Base-by-base conservation (phyloP, 2,113 vertebrate species). In the Agapornis roseicollis region DNA sequence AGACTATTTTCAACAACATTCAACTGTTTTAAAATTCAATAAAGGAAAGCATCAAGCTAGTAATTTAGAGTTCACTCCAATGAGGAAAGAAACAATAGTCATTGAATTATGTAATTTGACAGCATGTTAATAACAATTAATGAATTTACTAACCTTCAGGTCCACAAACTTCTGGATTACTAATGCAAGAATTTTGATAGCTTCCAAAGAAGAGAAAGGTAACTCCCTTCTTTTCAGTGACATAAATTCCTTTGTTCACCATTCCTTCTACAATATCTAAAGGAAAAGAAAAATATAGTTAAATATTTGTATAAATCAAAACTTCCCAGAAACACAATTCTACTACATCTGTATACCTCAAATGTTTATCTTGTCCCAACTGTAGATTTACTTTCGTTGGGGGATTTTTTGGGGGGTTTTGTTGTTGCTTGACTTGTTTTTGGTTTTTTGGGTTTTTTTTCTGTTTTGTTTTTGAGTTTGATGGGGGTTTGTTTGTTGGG, bases 241-340 rank as follows among this genome's bases (percentile, higher is more conserved):
- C 96, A 4, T 98, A 99, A 87, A 99, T 98, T 27, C 99, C 99
- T 80, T 98, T 99, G 96, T 98, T 99, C 70, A 99, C 98, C 95
- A 99, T 99, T 55, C 99, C 99, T 96, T 99, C 99, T 68, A 99
- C 98, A 82, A 99, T 98, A 77, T 99, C 99, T 99, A 86, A 46
- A 93, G 52, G 47, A 86, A 86, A 91, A 90, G 9, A 29, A 87
- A 80, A 63, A 71, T 2, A 33, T 25, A 44, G 11, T 35, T 87
- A 18, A 94, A 76, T 6, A 17, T 41, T 53, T 35, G 10, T 8
- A 12, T 0, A 17, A 16, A 27, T 12, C 16, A 29, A 39, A 69
- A 35, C 11, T 17, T n/a, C 8, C 25, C 11, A 2, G 24, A 64
- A 76, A 68, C 1, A 9, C 3, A 1, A 24, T 16, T 69, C 77